These are phyloP conservation scores for Columbina picui DNA, from an alignment of 2,113 vertebrate genomes.

Conservation along the genomic window DNA sequence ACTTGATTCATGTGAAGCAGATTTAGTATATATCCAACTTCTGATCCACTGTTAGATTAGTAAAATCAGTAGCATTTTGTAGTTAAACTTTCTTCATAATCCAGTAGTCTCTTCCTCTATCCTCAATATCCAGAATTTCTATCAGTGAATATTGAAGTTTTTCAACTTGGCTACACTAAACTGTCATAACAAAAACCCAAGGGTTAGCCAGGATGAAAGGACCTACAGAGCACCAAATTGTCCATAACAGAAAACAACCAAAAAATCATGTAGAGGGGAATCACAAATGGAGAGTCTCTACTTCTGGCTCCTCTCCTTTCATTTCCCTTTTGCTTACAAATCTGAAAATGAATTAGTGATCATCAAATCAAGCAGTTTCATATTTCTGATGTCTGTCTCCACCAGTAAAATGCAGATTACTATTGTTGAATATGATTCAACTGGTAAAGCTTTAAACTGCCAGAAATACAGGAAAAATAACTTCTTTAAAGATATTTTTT, in stretches of 20 bases:
- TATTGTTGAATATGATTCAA: neutral
- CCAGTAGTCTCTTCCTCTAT: neutral
- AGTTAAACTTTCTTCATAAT: neutral
- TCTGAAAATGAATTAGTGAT: neutral
- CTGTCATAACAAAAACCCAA: neutral
- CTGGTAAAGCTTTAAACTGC: neutral
- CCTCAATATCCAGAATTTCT: neutral
- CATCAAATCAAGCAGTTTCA: neutral
- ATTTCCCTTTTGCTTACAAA: neutral
- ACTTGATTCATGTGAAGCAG: neutral
- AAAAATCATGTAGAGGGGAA: neutral
- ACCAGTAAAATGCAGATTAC: neutral
- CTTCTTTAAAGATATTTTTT: neutral
- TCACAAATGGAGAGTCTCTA: fast-evolving
- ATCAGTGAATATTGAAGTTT: neutral
- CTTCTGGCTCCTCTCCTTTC: neutral
- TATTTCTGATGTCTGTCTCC: neutral
- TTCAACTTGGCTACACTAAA: neutral
- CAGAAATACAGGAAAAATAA: neutral
- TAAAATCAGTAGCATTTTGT: neutral
- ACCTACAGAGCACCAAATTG: neutral
- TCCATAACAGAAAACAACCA: neutral
- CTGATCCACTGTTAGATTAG: neutral
- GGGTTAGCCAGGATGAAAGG: neutral
- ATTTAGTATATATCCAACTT: neutral